Conservation (phyloP, 2,888 invertebrate genomes). For the Prostheceraeus crozeri region DNA sequence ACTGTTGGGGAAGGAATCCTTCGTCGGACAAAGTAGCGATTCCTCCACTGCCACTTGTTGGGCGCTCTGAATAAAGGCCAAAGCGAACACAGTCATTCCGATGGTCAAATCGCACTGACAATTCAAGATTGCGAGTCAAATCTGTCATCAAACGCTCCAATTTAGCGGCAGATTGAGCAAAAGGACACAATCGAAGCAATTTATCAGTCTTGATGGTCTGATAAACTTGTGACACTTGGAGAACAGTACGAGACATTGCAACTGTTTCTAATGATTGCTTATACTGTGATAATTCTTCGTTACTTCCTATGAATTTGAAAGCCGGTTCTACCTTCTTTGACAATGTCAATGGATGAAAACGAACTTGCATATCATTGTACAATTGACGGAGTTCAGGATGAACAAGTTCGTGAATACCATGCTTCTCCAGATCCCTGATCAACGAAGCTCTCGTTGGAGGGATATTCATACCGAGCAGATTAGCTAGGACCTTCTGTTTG, state of each 20-base stretch:
- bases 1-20: no score
- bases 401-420: constrained; percentile 77
- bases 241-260: constrained; percentile 77
- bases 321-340: constrained; percentile 71
- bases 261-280: constrained; percentile 79
- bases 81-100: constrained; percentile 73
- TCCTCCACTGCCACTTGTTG: constrained; percentile 48
- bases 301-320: constrained; percentile 65
- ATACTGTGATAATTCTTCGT: constrained; percentile 69
- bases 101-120: constrained; percentile 73
- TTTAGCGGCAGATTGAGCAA: constrained; percentile 76
- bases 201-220: constrained; percentile 81
- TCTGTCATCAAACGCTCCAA: constrained; percentile 86
- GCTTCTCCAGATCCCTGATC: constrained; percentile 73
- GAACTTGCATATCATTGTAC: constrained; percentile 85
- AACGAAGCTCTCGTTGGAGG: constrained; percentile 77
- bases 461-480: constrained; percentile 68
- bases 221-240: constrained; percentile 79
- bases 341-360: constrained; percentile 83
- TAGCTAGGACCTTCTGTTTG: constrained; percentile 83
- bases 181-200: constrained; percentile 74
- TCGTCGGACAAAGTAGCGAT: no score
- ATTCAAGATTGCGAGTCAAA: constrained; percentile 85
- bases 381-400: constrained; percentile 78
- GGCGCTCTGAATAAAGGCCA: constrained; percentile 71